These are phyloP conservation scores for Pseudorhiza aurosa DNA, from an alignment of 30 jellyfish, hydroid and myxozoan genomes.

Conservation along the genomic window DNA sequence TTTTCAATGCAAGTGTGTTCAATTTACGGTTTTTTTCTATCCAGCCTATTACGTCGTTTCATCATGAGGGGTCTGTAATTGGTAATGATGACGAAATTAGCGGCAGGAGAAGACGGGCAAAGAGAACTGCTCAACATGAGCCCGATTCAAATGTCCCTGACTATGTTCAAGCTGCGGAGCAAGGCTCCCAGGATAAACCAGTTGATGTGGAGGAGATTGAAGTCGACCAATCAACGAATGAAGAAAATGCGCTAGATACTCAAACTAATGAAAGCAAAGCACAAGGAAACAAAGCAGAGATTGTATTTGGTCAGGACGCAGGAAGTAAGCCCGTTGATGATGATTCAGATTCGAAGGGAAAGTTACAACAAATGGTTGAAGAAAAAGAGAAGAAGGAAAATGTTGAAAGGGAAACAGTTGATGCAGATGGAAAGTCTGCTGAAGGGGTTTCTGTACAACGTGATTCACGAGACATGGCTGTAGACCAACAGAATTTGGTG, in stretches of 20 bases:
- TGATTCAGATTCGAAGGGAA: background rate
- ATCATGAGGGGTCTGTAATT: background rate
- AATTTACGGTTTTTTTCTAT: background rate
- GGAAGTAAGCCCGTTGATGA: background rate
- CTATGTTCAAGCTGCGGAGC: background rate
- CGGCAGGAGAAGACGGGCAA: background rate
- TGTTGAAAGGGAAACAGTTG: background rate
- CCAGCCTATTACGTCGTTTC: conserved; percentile 6
- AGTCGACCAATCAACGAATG: background rate
- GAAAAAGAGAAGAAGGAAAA: background rate
- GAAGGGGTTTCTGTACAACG: background rate
- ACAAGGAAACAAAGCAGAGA: background rate
- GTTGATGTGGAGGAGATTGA: conserved; percentile 27
- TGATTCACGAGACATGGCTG: no score
- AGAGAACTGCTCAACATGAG: background rate
- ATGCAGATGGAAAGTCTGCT: background rate
- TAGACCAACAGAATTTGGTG: no score
- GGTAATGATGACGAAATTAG: background rate
- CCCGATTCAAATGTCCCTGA: background rate
- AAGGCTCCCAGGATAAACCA: background rate
- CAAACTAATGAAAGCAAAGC: background rate
- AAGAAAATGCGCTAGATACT: background rate
- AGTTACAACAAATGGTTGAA: background rate
- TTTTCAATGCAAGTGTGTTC: no score
- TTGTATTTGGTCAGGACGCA: background rate